A percentile compares a stretch with the other conserved stretches of the same genome.
phyloP scores from a whole-genome alignment of 2,113 vertebrate genomes.

The Chloebia gouldiae region DNA sequence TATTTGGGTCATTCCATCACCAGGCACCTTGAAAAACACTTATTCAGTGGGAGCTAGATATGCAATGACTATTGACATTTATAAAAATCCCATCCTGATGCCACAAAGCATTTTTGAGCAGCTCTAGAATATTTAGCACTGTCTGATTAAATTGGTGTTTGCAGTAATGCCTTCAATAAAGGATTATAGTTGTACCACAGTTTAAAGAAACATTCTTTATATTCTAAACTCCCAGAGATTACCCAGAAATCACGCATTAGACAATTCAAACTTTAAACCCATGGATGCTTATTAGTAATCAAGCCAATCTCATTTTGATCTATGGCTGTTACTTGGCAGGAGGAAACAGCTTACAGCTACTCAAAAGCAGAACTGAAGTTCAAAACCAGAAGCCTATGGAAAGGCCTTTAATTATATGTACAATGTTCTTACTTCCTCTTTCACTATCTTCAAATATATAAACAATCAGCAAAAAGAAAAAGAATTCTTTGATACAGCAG shows the following conservation, averaged over 20 bases:
- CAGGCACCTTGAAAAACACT: background rate
- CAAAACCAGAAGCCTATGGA: constrained; percentile 13
- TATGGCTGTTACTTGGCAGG: background rate
- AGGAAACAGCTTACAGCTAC: constrained; percentile 15
- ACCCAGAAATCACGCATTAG: background rate
- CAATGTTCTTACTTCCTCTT: constrained; percentile 23
- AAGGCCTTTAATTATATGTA: background rate
- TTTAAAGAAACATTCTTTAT: background rate
- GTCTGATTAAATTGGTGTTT: background rate
- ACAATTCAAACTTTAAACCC: background rate
- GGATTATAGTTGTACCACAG: background rate
- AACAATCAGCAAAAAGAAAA: constrained; percentile 56
- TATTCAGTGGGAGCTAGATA: background rate
- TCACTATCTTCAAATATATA: constrained; percentile 51
- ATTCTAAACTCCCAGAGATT: background rate
- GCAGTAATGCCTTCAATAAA: background rate
- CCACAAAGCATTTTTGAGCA: background rate
- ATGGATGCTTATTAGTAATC: background rate
- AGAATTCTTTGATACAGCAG: constrained; percentile 42
- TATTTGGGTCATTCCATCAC: background rate
- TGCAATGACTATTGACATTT: background rate
- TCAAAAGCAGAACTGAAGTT: background rate
- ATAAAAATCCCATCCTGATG: background rate
- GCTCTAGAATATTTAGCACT: background rate
- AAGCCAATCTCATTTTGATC: constrained; percentile 32